These are phyloP conservation scores for Ibidorhyncha struthersii DNA, from an alignment of 2,113 vertebrate genomes.

Conservation along the genomic window DNA sequence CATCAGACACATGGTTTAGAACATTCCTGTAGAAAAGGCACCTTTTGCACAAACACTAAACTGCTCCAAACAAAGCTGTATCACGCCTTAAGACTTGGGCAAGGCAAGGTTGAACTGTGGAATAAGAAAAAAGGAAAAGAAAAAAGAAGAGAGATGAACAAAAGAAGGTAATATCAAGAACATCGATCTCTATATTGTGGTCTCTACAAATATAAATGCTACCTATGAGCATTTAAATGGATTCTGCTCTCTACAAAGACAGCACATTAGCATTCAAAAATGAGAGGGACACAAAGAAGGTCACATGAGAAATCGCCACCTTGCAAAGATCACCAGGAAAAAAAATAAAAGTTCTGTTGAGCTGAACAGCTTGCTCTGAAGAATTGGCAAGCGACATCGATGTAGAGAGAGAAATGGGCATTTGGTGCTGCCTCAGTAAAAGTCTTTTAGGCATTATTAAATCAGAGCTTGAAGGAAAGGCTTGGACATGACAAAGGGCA, in stretches of 20 bases:
- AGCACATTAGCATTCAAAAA: neutral
- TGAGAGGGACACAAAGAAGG: neutral
- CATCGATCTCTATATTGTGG: neutral
- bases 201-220: neutral
- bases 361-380: neutral
- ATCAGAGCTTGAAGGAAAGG: neutral
- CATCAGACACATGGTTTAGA: neutral
- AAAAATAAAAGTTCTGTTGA: neutral
- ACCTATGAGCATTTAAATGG: neutral
- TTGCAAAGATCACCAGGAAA: neutral
- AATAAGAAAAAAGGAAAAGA: neutral
- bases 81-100: neutral
- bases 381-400: neutral
- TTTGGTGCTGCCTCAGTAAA: conserved; percentile 11
- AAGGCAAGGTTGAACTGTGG: neutral
- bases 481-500: neutral
- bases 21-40: neutral
- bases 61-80: neutral
- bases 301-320: neutral
- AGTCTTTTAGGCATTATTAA: neutral
- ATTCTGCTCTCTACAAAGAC: neutral
- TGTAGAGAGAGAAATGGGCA: neutral
- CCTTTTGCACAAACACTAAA: neutral
- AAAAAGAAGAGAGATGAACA: neutral
- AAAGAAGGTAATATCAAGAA: neutral